These are phyloP conservation scores for Doris montereyensis DNA, from an alignment of 2,888 invertebrate genomes.

Conservation along the genomic window DNA sequence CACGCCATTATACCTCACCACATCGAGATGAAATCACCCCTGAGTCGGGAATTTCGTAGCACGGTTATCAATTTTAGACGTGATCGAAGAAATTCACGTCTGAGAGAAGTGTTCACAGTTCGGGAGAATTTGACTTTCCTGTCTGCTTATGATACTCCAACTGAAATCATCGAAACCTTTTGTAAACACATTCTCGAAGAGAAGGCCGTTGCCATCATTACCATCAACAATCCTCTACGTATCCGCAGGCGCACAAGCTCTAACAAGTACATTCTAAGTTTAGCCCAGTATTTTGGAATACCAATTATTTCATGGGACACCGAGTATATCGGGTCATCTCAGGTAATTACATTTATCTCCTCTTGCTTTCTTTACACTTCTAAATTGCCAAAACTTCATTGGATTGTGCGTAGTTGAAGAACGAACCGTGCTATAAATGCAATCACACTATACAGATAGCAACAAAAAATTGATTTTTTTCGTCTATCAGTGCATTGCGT, in stretches of 20 bases:
- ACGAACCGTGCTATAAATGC: no score
- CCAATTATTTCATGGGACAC: slow-evolving; percentile 52
- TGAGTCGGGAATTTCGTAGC: slow-evolving; percentile 36
- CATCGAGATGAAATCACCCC: no score
- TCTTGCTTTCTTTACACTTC: no score
- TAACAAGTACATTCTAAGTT: slow-evolving; percentile 44
- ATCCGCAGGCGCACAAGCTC: slow-evolving; percentile 42
- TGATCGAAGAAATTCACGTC: slow-evolving; percentile 29
- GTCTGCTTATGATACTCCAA: slow-evolving; percentile 48
- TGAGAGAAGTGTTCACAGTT: slow-evolving; percentile 36
- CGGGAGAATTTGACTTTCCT: slow-evolving; percentile 40
- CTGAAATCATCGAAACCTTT: slow-evolving; percentile 63
- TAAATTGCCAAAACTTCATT: no score
- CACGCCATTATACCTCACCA: no score
- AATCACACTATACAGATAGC: no score
- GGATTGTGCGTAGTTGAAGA: no score
- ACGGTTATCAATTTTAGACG: slow-evolving; percentile 40
- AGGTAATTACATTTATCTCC: no score
- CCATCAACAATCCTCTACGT: slow-evolving; percentile 87
- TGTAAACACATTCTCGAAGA: slow-evolving; percentile 60
- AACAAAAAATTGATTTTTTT: no score
- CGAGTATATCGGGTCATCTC: slow-evolving; percentile 40
- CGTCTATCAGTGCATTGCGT: no score
- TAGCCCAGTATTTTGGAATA: slow-evolving; percentile 46
- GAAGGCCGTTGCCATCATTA: slow-evolving; percentile 79